Conservation (phyloP, 2,888 invertebrate genomes). For the Encarsia formosa region DNA sequence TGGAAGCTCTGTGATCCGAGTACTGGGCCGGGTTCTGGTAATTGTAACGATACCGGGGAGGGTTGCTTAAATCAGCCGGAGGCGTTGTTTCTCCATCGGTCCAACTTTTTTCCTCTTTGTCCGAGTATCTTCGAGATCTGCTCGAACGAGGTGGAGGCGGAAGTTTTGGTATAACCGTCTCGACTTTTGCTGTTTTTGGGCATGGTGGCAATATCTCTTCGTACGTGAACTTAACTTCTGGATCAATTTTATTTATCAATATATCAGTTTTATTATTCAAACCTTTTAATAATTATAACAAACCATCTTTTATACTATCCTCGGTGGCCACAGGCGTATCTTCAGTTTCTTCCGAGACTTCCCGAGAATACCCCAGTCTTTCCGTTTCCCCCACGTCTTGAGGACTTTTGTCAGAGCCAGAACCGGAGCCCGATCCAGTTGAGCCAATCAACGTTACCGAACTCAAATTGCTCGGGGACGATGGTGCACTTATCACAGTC, state of each 20-base stretch:
- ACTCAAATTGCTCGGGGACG: constrained; percentile 71
- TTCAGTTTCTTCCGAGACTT: constrained; percentile 36
- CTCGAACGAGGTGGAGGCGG: constrained; percentile 18
- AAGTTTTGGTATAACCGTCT: constrained; percentile 13
- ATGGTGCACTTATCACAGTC: constrained; percentile 58
- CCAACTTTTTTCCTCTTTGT: constrained; percentile 33
- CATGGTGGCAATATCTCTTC: constrained; percentile 20
- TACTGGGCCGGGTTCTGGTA: constrained; percentile 25
- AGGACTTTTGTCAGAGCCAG: constrained; percentile 45
- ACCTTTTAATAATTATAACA: neutral
- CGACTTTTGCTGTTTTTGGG: constrained; percentile 9
- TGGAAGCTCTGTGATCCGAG: constrained; percentile 38
- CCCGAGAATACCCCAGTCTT: constrained; percentile 33
- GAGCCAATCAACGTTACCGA: constrained; percentile 69
- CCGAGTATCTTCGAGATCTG: constrained; percentile 25
- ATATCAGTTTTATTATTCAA: neutral
- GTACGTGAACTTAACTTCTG: constrained; percentile 29
- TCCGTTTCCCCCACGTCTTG: constrained; percentile 33
- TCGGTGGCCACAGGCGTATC: constrained; percentile 36
- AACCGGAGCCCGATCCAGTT: constrained; percentile 52
- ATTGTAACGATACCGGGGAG: constrained; percentile 22
- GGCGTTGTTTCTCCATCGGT: constrained; percentile 32
- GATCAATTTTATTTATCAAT: constrained; percentile 29
- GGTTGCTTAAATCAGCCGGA: constrained; percentile 20
- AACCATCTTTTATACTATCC: constrained; percentile 34